Conservation (phyloP, 2,113 vertebrate species). For the Acanthochromis polyacanthus region DNA sequence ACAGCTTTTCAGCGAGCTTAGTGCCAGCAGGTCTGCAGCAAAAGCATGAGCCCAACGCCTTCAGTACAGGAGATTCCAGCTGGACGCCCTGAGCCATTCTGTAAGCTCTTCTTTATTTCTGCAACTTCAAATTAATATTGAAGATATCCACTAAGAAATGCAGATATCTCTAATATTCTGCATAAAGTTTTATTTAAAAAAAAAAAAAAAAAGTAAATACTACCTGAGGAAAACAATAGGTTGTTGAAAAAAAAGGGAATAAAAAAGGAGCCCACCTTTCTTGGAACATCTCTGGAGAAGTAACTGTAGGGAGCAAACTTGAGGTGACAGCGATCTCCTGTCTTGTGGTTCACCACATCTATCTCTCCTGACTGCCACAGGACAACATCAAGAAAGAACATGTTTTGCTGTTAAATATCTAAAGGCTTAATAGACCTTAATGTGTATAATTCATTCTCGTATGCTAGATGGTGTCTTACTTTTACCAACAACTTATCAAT, state of each 20-base stretch:
- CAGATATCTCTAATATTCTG: too few relatives aligned
- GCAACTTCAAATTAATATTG: too few relatives aligned
- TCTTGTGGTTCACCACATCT: slow-evolving; percentile 94
- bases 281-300: slow-evolving; percentile 95
- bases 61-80: too few relatives aligned
- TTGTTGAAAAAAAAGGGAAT: not conserved
- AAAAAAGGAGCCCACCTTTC: slow-evolving; percentile 87
- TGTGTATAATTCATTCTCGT: too few relatives aligned
- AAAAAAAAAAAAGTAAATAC: not conserved
- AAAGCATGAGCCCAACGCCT: too few relatives aligned
- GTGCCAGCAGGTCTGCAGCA: too few relatives aligned
- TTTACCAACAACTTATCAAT: not conserved
- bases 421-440: not conserved
- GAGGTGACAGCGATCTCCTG: slow-evolving; percentile 95
- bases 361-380: slow-evolving; percentile 93
- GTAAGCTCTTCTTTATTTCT: too few relatives aligned
- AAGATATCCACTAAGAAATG: too few relatives aligned
- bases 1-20: too few relatives aligned
- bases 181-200: too few relatives aligned
- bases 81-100: too few relatives aligned
- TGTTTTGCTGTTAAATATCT: not conserved
- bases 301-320: slow-evolving; percentile 99
- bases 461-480: not conserved
- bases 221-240: not conserved
- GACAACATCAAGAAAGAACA: not conserved